Evolutionary conservation across 1,140 invertebrate genomes (phyloP).

Genomic region (Cyclina sinensis): DNA sequence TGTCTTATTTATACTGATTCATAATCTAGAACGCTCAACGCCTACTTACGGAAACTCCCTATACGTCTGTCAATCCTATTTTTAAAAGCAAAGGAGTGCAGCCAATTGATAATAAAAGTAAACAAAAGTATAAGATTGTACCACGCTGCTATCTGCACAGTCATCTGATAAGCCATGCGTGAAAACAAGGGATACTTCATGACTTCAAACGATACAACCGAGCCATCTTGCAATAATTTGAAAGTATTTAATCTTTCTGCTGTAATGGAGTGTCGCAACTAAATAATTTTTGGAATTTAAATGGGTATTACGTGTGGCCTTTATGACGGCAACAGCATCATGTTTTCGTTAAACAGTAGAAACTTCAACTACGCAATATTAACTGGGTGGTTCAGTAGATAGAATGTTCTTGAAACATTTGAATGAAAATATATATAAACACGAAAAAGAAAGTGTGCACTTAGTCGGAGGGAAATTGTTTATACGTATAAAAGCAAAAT

Average conservation of each 20-base stretch:
- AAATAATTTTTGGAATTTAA: background rate
- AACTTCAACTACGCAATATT: too few relatives aligned
- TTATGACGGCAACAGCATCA: background rate
- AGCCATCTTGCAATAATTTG: background rate
- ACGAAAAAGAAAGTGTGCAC: too few relatives aligned
- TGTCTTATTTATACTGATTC: background rate
- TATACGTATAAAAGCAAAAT: too few relatives aligned
- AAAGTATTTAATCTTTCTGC: background rate
- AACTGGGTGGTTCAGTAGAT: too few relatives aligned
- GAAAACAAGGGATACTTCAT: conserved; percentile 1
- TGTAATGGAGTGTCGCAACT: background rate
- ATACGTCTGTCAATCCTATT: conserved; percentile 4
- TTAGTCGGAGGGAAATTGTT: too few relatives aligned
- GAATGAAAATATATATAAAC: too few relatives aligned
- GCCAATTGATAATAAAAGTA: conserved; percentile 12
- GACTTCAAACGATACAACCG: background rate
- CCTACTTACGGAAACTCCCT: background rate
- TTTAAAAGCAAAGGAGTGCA: conserved; percentile 13
- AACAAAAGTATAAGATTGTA: background rate
- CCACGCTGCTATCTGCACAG: background rate
- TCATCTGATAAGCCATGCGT: background rate
- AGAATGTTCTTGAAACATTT: too few relatives aligned
- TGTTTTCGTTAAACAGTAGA: too few relatives aligned
- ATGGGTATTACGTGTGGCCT: background rate
- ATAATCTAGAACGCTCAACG: background rate